phyloP scores from a whole-genome alignment of 2,797 vertebrate species.

The Hippocampus kuda region DNA sequence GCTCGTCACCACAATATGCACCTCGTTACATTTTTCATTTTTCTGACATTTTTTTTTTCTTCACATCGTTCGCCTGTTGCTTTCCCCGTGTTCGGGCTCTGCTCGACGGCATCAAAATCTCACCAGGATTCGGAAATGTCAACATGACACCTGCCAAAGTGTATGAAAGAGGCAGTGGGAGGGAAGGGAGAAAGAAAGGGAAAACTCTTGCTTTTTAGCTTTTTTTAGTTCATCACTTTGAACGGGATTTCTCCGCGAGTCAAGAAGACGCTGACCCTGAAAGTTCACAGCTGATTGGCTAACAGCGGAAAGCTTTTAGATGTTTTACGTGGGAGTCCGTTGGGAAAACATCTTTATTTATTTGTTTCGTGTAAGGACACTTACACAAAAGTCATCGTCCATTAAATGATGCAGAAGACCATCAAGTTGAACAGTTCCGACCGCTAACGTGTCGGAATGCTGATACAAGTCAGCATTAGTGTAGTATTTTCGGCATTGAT shows the following conservation, averaged over 20 bases:
- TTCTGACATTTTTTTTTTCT: background rate
- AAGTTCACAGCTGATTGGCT: conserved; percentile 54
- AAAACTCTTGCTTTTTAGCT: conserved; percentile 19
- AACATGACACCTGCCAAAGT: conserved; percentile 29
- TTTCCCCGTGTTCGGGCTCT: background rate
- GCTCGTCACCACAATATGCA: conserved; percentile 20
- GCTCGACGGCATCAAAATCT: background rate
- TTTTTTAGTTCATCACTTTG: conserved; percentile 23
- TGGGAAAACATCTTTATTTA: conserved; percentile 18
- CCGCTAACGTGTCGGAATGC: background rate
- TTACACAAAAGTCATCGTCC: background rate
- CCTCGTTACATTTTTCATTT: conserved; percentile 3
- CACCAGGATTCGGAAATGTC: conserved; percentile 45
- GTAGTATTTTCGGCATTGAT: too few relatives aligned
- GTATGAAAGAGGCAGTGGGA: background rate
- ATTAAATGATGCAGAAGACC: background rate
- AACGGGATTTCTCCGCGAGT: conserved; percentile 17
- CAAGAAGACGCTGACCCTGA: conserved; percentile 32
- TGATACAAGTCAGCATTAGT: background rate
- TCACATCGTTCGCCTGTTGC: background rate
- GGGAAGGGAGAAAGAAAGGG: conserved; percentile 26
- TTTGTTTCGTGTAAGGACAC: background rate
- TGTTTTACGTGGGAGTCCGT: conserved; percentile 27
- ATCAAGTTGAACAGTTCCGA: background rate
- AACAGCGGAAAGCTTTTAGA: conserved; percentile 54